Evolutionary conservation across 2,797 vertebrate species (phyloP), one percentile per base, ranked within the genome.

Genomic region (Spea hammondii): DNA sequence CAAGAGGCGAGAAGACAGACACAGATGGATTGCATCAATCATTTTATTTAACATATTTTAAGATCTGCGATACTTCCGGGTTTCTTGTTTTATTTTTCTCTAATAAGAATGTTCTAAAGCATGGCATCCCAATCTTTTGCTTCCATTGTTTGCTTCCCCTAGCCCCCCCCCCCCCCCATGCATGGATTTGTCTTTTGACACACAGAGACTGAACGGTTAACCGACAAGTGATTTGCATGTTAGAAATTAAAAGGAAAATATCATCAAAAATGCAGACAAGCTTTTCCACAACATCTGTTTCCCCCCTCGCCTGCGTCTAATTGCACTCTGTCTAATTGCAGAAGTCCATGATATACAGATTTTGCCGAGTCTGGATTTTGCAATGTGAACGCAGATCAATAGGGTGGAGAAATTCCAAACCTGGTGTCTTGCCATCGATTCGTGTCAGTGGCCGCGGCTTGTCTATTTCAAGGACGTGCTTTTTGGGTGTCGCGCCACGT

Each of bases 261-360:
- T 80, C 73, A 76, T 80, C 79, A 80, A 76, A 76, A 80, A 80
- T 80, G 73, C 73, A 76, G 73, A 72, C 67, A 65, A 76, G 73
- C 76, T 80, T 80, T 76, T 76, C 73, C 13, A 44, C 72, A 80
- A 80, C 79, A 80, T 76, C 79, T 80, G 79, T 76, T 80, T 80
- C 73, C 73, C 73, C 59, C 60, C 60, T 80, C 70, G 60, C 73
- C 71, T 68, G 66, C 76, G 73, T 60, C 73, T 80, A 80, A 80
- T 80, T 80, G 68, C 68, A 71, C 46, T 17, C 60, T 80, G 67
- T 76, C n/a, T n/a, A n/a, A n/a, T n/a, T n/a, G n/a, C 76, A 76
- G 74, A 71, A 71, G 79, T 14, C 74, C 62, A 60, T 51, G 60
- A 74, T 72, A 46, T 48, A 66, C 70, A 76, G 60, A 66, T 65